Conservation (phyloP, 2,888 invertebrate species). For the Caenorhabditis macrosperma region DNA sequence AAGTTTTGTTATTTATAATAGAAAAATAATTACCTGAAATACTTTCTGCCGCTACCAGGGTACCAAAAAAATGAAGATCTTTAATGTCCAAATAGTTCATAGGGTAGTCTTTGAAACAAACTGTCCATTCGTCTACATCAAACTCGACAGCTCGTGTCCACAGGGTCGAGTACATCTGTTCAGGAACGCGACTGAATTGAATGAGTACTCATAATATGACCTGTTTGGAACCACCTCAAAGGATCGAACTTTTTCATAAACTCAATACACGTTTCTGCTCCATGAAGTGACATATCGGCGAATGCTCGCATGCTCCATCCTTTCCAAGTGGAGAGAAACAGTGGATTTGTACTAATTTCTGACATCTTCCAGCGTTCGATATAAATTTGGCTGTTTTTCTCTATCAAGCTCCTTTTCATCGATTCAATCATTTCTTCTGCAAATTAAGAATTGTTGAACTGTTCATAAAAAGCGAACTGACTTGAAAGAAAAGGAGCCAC, state of each 20-base stretch:
- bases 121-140: slow-evolving; percentile 89
- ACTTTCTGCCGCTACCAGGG: slow-evolving; percentile 90
- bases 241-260: slow-evolving; percentile 89
- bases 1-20: no score
- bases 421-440: slow-evolving; percentile 85
- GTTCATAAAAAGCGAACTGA: slow-evolving; percentile 78
- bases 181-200: slow-evolving; percentile 37
- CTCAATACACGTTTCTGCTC: slow-evolving; percentile 86
- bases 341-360: slow-evolving; percentile 81
- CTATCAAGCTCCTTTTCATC: slow-evolving; percentile 89
- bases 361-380: slow-evolving; percentile 85
- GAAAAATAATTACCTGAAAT: slow-evolving; percentile 48
- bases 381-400: slow-evolving; percentile 95
- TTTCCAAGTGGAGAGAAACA: slow-evolving; percentile 87
- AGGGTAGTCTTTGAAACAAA: slow-evolving; percentile 93
- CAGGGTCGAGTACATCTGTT: slow-evolving; percentile 84
- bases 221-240: slow-evolving; percentile 25
- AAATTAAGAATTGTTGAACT: slow-evolving; percentile 1
- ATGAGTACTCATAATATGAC: not conserved
- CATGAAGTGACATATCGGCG: slow-evolving; percentile 91
- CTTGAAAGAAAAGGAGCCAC: slow-evolving; percentile 86
- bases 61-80: slow-evolving; percentile 91
- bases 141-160: slow-evolving; percentile 93
- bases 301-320: slow-evolving; percentile 87
- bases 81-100: slow-evolving; percentile 89